Evolutionary conservation across 2,113 vertebrate genomes (phyloP).

Genomic region (Acrocephalus kingi): DNA sequence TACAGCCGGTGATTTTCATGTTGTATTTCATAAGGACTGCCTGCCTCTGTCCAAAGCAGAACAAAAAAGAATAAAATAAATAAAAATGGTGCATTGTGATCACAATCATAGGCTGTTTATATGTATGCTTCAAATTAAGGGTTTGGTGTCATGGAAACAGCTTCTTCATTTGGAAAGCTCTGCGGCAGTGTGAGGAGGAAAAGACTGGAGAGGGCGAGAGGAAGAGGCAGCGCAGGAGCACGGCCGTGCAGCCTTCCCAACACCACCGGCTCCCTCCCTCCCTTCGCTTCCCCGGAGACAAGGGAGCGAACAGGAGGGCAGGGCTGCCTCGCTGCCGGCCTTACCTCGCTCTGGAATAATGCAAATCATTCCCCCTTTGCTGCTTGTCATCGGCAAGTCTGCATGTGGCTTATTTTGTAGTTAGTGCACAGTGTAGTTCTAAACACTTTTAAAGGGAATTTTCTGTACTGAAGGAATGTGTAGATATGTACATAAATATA

Average conservation of each 20-base stretch:
- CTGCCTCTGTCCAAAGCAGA: conserved; percentile 8
- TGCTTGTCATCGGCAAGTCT: not conserved
- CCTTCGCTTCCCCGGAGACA: not conserved
- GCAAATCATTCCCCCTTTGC: not conserved
- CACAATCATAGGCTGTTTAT: conserved; percentile 63
- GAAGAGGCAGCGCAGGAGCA: not conserved
- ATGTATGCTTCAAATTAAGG: conserved; percentile 74
- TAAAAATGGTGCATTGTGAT: conserved; percentile 61
- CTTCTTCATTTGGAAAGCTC: conserved; percentile 77
- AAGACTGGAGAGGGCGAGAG: not conserved
- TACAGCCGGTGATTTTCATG: conserved; percentile 11
- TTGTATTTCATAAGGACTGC: not conserved
- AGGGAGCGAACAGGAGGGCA: not conserved
- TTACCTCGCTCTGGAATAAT: not conserved
- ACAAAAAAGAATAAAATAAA: conserved; percentile 49
- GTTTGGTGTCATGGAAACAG: conserved; percentile 81
- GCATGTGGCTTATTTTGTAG: not conserved
- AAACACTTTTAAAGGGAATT: not conserved
- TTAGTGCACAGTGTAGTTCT: not conserved
- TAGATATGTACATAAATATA: accelerated
- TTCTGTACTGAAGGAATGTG: not conserved
- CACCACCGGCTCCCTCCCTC: not conserved
- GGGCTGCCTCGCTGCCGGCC: not conserved
- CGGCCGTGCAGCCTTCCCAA: not conserved
- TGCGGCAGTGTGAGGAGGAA: conserved; percentile 54